phyloP scores from a whole-genome alignment of 1,140 invertebrate species.

The Drosophila azteca region DNA sequence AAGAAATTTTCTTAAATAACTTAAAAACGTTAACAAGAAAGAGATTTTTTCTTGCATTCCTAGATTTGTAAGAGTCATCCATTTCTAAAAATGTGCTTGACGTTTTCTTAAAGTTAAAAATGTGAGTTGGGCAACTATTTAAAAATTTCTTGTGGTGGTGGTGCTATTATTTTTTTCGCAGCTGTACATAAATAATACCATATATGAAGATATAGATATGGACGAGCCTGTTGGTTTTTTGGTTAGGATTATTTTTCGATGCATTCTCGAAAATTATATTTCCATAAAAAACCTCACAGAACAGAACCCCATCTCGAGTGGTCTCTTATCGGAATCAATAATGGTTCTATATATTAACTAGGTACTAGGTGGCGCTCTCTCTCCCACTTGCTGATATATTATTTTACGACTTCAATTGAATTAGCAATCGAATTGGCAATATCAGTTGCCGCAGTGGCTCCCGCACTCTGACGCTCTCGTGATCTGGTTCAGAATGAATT shows the following conservation, averaged over 20 bases:
- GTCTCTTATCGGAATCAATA: constrained; percentile 39
- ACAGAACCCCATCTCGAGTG: not conserved
- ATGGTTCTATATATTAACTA: constrained; percentile 6
- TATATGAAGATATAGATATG: constrained; percentile 2
- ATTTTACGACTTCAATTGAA: constrained; percentile 38
- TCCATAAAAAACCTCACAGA: constrained; percentile 5
- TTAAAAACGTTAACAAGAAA: too few species aligned
- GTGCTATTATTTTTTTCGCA: too few species aligned
- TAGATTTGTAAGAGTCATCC: too few species aligned
- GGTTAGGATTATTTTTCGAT: constrained; percentile 12
- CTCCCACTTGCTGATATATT: constrained; percentile 29
- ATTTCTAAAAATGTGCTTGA: too few species aligned
- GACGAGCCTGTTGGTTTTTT: not conserved
- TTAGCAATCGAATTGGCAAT: constrained; percentile 9
- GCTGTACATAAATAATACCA: not conserved
- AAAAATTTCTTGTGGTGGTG: too few species aligned
- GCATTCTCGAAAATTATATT: constrained; percentile 20
- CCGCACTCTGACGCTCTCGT: constrained; percentile 18
- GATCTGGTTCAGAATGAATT: constrained; percentile 20
- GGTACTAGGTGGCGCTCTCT: constrained; percentile 25
- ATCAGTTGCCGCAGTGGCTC: constrained; percentile 14
- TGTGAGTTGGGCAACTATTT: too few species aligned
- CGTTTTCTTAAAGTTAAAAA: too few species aligned
- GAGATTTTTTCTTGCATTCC: too few species aligned
- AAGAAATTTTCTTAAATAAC: too few species aligned